These are phyloP conservation scores for Drosophila merina DNA, from an alignment of 2,888 invertebrate species.

Conservation along the genomic window DNA sequence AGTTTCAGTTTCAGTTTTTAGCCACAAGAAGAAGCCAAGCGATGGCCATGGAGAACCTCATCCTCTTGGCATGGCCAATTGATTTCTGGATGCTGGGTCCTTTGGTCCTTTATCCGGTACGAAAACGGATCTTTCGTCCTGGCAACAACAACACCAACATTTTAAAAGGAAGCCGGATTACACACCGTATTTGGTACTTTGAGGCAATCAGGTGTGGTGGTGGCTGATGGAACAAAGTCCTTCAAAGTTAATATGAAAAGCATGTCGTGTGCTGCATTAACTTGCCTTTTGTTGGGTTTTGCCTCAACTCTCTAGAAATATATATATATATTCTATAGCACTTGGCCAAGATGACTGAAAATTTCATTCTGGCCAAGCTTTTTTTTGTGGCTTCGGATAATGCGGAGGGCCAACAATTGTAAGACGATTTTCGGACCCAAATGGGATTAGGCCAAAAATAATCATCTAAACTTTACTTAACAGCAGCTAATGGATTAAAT, in stretches of 20 bases:
- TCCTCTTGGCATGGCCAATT: constrained; percentile 29
- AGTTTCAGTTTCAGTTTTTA: constrained; percentile 3
- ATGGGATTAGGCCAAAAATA: constrained; percentile 3
- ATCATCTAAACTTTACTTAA: neutral
- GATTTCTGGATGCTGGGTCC: constrained; percentile 6
- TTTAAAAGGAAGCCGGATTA: constrained; percentile 12
- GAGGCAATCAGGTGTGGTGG: neutral
- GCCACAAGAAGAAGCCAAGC: constrained; percentile 38
- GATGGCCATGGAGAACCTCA: constrained; percentile 7
- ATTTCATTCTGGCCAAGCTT: neutral
- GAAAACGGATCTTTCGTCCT: neutral
- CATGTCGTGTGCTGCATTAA: neutral
- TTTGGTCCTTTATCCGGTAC: neutral
- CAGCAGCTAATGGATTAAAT: neutral
- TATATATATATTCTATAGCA: neutral
- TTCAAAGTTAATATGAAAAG: constrained; percentile 5
- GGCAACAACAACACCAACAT: neutral
- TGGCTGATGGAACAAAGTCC: neutral
- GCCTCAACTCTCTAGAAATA: neutral
- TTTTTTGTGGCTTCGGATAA: neutral
- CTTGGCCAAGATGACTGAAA: neutral
- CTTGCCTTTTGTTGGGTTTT: constrained; percentile 1
- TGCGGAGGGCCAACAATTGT: constrained; percentile 1
- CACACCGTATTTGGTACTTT: constrained; percentile 5
- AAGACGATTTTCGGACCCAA: neutral